Evolutionary conservation across 2,797 vertebrate genomes (phyloP), one percentile per base, ranked within the genome.

Genomic region (Hippoglossus hippoglossus): DNA sequence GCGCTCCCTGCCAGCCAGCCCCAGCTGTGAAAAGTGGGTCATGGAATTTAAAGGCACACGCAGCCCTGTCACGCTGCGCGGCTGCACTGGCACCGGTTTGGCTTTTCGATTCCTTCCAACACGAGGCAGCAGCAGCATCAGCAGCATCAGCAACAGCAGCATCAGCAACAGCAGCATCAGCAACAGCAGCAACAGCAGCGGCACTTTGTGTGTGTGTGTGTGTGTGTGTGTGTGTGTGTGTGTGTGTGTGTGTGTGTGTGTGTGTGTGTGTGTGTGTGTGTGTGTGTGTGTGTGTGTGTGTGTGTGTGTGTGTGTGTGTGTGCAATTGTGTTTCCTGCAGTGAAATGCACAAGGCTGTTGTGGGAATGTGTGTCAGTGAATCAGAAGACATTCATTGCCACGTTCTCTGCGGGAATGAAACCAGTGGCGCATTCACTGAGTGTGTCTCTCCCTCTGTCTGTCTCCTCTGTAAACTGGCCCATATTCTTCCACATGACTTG

Each of bases 1-100:
- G 89, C 79, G 24, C 87, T 81, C 79, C 67, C 81, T 88, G 89
- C 89, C 84, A 90, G 81, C 82, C 85, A 49, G 47, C n/a, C 85
- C 84, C 91, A 90, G 89, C 90, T 90, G 85, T 84, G 76, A 82
- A 92, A 95, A 94, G 87, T 94, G 89, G 93, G 94, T 94, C 94
- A 95, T 57, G 69, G 81, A 82, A 94, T 92, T 94, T 95, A 95
- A 95, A 94, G 93, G 85, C 85, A 49, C 89, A 91, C 58, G 16
- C 85, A 56, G 76, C 77, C 78, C 57, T 26, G 53, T 81, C 75
- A 73, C 61, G n/a, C 54, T 26, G 46, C 63, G 67, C 46, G 31
- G 63, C 66, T 7, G 36, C 26, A 0, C 63, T 47, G 58, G 44
- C 71, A 41, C 19, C 24, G 13, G 19, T 66, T 50, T 52, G 26